Conservation (phyloP, 2,113 vertebrate genomes). For the Equus quagga region DNA sequence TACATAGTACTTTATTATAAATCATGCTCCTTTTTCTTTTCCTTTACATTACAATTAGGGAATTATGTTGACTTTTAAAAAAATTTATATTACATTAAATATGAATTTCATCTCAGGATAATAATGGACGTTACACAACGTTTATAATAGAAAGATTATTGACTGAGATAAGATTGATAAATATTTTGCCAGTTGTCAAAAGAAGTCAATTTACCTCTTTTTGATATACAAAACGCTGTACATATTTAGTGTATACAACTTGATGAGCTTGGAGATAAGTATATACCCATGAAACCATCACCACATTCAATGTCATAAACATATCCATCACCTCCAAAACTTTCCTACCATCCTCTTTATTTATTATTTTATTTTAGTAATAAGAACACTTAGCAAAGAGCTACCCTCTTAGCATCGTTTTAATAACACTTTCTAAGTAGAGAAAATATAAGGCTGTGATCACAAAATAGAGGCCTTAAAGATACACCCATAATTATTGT, state of each 20-base stretch:
- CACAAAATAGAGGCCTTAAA: slow-evolving; percentile 26
- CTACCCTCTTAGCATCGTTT: neutral
- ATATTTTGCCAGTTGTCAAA: neutral
- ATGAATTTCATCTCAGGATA: neutral
- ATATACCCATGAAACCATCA: neutral
- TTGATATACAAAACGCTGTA: neutral
- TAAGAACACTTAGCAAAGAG: neutral
- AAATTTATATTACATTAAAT: slow-evolving; percentile 4
- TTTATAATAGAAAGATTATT: slow-evolving; percentile 42
- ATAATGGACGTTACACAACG: neutral
- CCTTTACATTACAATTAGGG: neutral
- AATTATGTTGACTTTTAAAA: neutral
- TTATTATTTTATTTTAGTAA: neutral
- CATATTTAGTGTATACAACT: neutral
- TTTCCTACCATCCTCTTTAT: neutral
- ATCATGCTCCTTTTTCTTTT: neutral
- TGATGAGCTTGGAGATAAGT: neutral
- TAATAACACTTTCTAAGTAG: slow-evolving; percentile 31
- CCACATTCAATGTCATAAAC: neutral
- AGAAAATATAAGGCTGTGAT: slow-evolving; percentile 23
- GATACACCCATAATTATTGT: slow-evolving; percentile 19
- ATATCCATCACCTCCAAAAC: neutral
- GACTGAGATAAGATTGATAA: neutral
- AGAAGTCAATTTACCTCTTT: neutral
- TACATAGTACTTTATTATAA: neutral